Base-by-base conservation (phyloP, 2,888 invertebrate genomes). In the Drosophila tanythrix region DNA sequence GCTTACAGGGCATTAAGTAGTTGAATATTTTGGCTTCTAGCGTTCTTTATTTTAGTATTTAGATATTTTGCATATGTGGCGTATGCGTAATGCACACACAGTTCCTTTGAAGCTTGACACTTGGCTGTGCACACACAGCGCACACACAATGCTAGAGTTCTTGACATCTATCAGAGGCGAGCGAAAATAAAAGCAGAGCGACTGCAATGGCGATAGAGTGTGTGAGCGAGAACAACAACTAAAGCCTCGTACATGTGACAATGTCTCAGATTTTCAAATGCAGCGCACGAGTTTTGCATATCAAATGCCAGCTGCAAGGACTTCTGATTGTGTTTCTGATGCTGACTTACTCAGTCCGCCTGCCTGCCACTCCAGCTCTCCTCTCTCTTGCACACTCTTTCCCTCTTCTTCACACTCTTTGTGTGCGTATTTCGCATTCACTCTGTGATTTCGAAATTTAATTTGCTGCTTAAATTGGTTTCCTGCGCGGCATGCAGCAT, bases 251-350 rank as follows among this genome's bases (percentile, higher is more conserved):
- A 36, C 18, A 18, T 80, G 73, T 82, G 86, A 82, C 85, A 86
- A 72, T 86, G 86, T 86, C 78, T 80, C 66, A 83, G 86, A 83
- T 86, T 80, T 76, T 35, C 74, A 78, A 81, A 81, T 80, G 75
- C 71, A 80, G 68, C 68, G 68, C 75, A 81, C 81, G 67, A 74
- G 82, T 65, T 82, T 82, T 82, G 81, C 82, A 82, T 82, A 66
- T 77, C 66, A 82, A 82, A 81, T 68, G 70, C 36, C 63, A 53
- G 57, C 62, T 56, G 50, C 74, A 55, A 62, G 80, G 76, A 76
- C 76, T 61, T 69, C 56, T 79, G 79, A 79, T 70, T 73, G 79
- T 71, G 55, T 59, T 52, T 40, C 62, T 62, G 43, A 8, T 57
- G 71, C 63, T 57, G 69, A 68, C 70, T 35, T 43, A 40, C 36